These are phyloP conservation scores for Ophion obscuratus DNA, from an alignment of 2,888 invertebrate species.

Conservation along the genomic window DNA sequence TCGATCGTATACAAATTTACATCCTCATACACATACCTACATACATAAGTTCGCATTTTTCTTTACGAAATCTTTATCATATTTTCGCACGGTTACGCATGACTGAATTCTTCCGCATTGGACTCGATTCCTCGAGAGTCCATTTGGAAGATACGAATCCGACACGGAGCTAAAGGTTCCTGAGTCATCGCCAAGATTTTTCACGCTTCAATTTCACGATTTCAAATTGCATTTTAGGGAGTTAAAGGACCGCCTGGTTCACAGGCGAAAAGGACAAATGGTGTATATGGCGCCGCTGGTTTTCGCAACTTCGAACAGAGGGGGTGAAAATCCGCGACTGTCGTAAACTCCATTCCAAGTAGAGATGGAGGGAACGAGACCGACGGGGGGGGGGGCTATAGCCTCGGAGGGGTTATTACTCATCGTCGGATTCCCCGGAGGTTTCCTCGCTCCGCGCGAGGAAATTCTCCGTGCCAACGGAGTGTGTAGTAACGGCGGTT, in stretches of 20 bases:
- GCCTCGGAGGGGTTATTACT: conserved; percentile 74
- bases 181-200: conserved; percentile 18
- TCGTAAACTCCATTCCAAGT: conserved; percentile 59
- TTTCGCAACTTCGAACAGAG: conserved; percentile 22
- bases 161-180: background rate
- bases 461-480: conserved; percentile 63
- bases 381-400: conserved; percentile 21
- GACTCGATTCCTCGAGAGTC: too few species aligned
- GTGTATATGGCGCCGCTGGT: conserved; percentile 45
- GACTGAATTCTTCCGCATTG: too few species aligned
- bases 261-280: conserved; percentile 19
- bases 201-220: conserved; percentile 52
- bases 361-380: conserved; percentile 47
- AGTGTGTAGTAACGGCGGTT: conserved; percentile 45
- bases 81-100: too few species aligned
- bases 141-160: conserved; percentile 3
- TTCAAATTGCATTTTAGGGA: conserved; percentile 50
- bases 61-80: too few species aligned
- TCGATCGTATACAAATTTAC: too few species aligned
- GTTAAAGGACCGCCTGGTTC: conserved; percentile 4
- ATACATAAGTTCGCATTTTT: too few species aligned
- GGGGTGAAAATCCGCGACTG: conserved; percentile 68
- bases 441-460: conserved; percentile 61
- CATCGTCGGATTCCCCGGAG: conserved; percentile 72
- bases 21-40: too few species aligned